Base-by-base conservation (phyloP, 2,113 vertebrate species). In the Lethenteron reissneri region DNA sequence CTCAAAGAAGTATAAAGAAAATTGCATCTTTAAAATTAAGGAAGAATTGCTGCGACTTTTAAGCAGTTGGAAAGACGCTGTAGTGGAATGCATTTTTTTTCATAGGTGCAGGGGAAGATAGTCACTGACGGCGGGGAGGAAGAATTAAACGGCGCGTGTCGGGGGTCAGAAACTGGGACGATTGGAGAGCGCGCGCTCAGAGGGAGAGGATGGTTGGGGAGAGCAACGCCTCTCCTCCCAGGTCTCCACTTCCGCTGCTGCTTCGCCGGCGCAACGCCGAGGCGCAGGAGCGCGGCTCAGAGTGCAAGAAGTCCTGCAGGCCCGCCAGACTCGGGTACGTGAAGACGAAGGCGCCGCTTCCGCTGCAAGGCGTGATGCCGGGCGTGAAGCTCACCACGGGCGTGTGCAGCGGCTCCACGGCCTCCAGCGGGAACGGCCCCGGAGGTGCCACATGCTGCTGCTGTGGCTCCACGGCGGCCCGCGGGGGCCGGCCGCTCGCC, bases 321-420 rank as follows among this genome's bases (percentile, higher is more conserved):
- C n/a, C n/a, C n/a, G n/a, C 64, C 8, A 68, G n/a, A 25, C 25
- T 68, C n/a, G 64, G 64, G 25, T 68, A 68, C n/a, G 64, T 68
- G 64, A 68, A 68, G 64, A 68, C 25, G 64, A 68, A 25, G 9
- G 64, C n/a, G 64, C 64, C n/a, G 11, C 64, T 68, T 10, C 64
- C 64, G n/a, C 9, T 9, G 10, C n/a, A 8, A 9, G 64, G 64
- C 64, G 25, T 68, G 64, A n/a, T 68, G 9, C 64, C 25, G 64
- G 64, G 64, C 64, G 64, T 68, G 64, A n/a, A 17, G 64, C 8
- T 68, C 64, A 68, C 64, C 9, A 68, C 11, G 64, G 64, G 64
- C 25, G 64, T 68, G 64, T 68, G 64, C 64, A 68, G 10, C n/a
- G n/a, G n/a, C 64, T 68, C 64, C n/a, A 25, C n/a, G n/a, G n/a